Conservation (phyloP, 2,888 invertebrate species). For the Vandiemenella viatica region DNA sequence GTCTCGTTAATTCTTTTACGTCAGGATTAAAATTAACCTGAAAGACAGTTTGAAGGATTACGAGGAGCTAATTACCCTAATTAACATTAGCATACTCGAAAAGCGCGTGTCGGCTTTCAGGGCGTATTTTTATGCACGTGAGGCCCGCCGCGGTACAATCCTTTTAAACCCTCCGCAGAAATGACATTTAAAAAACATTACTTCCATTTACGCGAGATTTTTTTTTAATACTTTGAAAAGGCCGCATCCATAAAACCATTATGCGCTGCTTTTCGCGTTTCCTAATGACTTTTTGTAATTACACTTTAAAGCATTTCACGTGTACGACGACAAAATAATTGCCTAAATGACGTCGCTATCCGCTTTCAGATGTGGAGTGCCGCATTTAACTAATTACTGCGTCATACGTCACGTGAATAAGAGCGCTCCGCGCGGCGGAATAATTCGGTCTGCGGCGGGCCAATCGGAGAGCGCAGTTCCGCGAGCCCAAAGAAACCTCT, state of each 20-base stretch:
- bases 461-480: background rate
- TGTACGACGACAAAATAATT: slow-evolving; percentile 11
- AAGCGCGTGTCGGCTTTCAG: too few relatives aligned
- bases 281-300: slow-evolving; percentile 9
- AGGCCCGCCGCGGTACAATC: too few relatives aligned
- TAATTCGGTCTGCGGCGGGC: slow-evolving; percentile 1
- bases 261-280: slow-evolving; percentile 3
- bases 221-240: slow-evolving; percentile 2
- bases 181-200: slow-evolving; percentile 3
- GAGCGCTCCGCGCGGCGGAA: background rate
- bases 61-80: too few relatives aligned
- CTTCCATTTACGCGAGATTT: slow-evolving; percentile 2
- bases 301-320: slow-evolving; percentile 8
- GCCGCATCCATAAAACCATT: slow-evolving; percentile 9
- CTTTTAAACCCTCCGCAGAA: too few relatives aligned
- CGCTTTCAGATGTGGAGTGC: slow-evolving; percentile 6
- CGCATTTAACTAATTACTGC: slow-evolving; percentile 8
- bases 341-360: slow-evolving; percentile 7
- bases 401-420: background rate
- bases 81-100: too few relatives aligned
- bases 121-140: too few relatives aligned
- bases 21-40: too few relatives aligned
- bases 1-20: too few relatives aligned
- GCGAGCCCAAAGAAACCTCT: background rate
- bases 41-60: too few relatives aligned